Base-by-base conservation (phyloP, 2,113 vertebrate genomes). In the Cacatua alba region DNA sequence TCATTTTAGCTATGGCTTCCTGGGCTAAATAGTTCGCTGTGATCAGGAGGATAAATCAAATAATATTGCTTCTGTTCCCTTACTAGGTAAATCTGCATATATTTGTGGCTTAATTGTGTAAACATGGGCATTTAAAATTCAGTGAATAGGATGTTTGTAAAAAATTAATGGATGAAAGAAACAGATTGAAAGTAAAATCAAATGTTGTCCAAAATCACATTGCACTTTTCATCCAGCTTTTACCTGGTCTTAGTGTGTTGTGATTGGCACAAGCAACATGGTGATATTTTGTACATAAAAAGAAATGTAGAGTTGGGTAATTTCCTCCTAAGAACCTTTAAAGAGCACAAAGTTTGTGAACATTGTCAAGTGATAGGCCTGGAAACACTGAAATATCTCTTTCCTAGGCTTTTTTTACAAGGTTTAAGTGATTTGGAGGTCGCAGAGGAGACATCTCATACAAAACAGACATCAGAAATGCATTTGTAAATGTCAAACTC, bases 391-490 rank as follows among this genome's bases (percentile, higher is more conserved):
- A 48, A 48, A 63, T 64, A 39, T n/a, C 25, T 77, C 33, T 86
- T 95, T 63, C 35, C 26, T 44, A 59, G n/a, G 17, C 5, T 44
- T 46, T 51, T 28, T 46, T 17, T 1, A 48, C 44, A 81, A 79
- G 20, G 48, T 79, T 69, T 82, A 53, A 76, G 25, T 62, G 63
- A 91, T 79, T 79, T 0, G 0, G 28, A 64, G 44, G 52, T 82
- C 14, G 1, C n/a, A 69, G 76, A 74, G 46, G 51, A 96, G 57
- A 29, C 23, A 53, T 33, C 44, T 85, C 52, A 70, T 78, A 51
- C 65, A 83, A 86, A 83, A 85, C 75, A 94, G 74, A 31, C 48
- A 83, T 55, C 68, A 88, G 63, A 95, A 97, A 94, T 59, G 12
- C 15, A 64, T 95, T 86, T 92, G 80, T 88, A 46, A 85, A 46